Evolutionary conservation across 2,888 invertebrate species (phyloP), one percentile per base, ranked within the genome.

Genomic region (Embidobia sp.): DNA sequence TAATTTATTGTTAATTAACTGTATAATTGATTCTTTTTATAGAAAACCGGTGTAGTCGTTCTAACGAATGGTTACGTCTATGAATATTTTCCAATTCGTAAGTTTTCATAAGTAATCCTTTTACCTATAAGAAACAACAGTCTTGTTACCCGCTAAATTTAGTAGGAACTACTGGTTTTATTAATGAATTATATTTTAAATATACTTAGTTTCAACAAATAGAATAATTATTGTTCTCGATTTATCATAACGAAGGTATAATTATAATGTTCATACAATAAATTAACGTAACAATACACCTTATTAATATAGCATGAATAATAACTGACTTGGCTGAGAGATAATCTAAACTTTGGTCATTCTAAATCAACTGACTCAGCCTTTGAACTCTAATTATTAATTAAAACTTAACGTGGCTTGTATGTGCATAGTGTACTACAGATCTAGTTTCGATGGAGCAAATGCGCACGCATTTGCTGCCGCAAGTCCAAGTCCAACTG

Each of bases 11-110:
- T 48, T 26, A 35, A 73, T 13, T 13, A 11, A 16, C 44, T 10
- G 5, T 44, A 44, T 35, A 51, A 51, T 19, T 18, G 1, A 44
- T 66, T 64, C 6, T 57, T 46, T 79, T 92, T 92, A 81, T 90
- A 95, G 95, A 94, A 94, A 90, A 93, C 94, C 19, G 96, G 96
- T 51, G 93, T 95, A 7, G 92, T 94, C 0, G 91, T 96, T 49
- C 85, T 95, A 64, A 94, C 95, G n/a, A 95, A 95, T 84, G 94
- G 94, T 55, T 90, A 93, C 46, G 90, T 95, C 1, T 90, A 92
- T 73, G 91, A 93, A 82, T 91, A 91, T 80, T 91, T 91, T 80
- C 92, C 92, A 40, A 90, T 92, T 83, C 90, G 95, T 94, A 91
- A 93, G 92, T 92, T 85, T 26, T 15, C 11, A 19, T 10, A 19